Conservation (phyloP, 2,888 invertebrate genomes). For the Drosophila anomelani region DNA sequence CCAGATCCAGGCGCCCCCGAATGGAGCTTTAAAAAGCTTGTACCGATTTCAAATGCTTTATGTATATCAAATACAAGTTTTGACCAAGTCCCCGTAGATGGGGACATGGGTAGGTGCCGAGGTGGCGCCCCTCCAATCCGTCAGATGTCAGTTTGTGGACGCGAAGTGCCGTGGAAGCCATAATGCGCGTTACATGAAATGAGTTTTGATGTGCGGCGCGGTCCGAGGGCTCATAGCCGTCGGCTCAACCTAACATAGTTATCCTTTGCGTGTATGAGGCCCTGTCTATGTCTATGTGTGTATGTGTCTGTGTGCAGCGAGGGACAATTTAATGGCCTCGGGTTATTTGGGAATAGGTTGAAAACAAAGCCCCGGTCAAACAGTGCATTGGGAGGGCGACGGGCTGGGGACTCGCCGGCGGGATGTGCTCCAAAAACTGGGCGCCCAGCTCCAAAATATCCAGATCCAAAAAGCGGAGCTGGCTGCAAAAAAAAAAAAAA, state of each 20-base stretch:
- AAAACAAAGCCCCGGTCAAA: conserved; percentile 44
- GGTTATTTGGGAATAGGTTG: conserved; percentile 50
- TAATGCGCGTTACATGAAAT: conserved; percentile 78
- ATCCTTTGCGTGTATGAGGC: conserved; percentile 35
- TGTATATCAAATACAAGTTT: conserved; percentile 54
- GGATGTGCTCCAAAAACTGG: conserved; percentile 28
- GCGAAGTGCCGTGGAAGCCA: conserved; percentile 74
- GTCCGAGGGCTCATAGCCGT: conserved; percentile 49
- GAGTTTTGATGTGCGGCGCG: conserved; percentile 67
- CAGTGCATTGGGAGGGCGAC: conserved; percentile 25
- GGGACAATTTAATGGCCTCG: conserved; percentile 60
- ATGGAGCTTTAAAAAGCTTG: conserved; percentile 55
- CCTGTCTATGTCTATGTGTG: conserved; percentile 15
- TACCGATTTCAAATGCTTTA: conserved; percentile 39
- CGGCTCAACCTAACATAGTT: conserved; percentile 38
- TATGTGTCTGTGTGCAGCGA: conserved; percentile 31
- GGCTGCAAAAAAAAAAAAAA: conserved; percentile 19
- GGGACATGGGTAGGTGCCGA: neutral
- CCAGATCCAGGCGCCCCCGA: conserved; percentile 27
- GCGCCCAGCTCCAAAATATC: conserved; percentile 30
- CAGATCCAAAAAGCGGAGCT: conserved; percentile 23
- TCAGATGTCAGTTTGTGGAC: conserved; percentile 69
- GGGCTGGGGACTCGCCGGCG: conserved; percentile 11
- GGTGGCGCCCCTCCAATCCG: conserved; percentile 37
- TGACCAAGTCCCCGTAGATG: conserved; percentile 49